Conservation (phyloP, 2,888 invertebrate genomes). For the Patella caerulea region DNA sequence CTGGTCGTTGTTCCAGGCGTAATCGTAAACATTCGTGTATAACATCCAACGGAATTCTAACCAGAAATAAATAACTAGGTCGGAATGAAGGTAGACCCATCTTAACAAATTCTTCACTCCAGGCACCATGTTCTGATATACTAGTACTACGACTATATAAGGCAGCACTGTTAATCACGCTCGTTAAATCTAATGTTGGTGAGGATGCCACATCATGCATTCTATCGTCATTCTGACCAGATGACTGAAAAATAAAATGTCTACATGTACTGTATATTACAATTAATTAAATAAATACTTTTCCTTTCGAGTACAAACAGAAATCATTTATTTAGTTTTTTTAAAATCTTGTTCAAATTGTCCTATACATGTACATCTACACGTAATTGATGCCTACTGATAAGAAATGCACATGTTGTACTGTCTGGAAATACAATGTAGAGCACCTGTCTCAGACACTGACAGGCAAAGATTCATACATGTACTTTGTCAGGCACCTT, state of each 20-base stretch:
- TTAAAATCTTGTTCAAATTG: background rate
- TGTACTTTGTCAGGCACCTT: no score
- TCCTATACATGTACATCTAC: background rate
- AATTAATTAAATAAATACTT: no score
- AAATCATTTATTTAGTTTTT: no score
- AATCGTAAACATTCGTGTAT: constrained; percentile 91
- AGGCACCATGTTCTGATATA: constrained; percentile 52
- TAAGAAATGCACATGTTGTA: no score
- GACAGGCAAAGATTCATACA: no score
- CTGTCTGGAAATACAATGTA: no score
- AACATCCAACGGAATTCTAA: constrained; percentile 89
- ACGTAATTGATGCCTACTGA: no score
- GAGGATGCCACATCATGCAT: constrained; percentile 39
- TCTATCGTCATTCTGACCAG: constrained; percentile 36
- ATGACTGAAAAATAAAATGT: constrained; percentile 31
- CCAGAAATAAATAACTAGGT: constrained; percentile 87
- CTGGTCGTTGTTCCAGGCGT: constrained; percentile 78
- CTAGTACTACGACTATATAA: constrained; percentile 45
- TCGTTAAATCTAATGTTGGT: constrained; percentile 44
- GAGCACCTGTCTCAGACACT: no score
- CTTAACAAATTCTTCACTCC: constrained; percentile 78
- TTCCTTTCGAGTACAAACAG: no score
- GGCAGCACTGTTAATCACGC: constrained; percentile 31
- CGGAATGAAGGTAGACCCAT: constrained; percentile 88
- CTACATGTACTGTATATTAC: no score